phyloP scores from a whole-genome alignment of 1,140 invertebrate species.

The Drosophila parabipectinata region DNA sequence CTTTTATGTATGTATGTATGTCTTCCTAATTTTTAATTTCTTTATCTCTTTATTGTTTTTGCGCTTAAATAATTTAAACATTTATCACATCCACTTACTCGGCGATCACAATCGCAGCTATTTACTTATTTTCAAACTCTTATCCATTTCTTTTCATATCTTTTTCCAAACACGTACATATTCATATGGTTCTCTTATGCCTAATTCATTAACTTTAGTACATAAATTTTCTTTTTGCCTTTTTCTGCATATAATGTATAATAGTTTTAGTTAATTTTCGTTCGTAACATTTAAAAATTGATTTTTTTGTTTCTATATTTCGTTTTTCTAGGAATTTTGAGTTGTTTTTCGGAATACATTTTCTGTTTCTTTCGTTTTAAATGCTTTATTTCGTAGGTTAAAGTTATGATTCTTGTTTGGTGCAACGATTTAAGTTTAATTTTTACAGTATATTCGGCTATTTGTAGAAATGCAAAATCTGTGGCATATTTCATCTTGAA shows the following conservation, averaged over 20 bases:
- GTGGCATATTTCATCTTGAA: constrained; percentile 45
- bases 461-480: constrained; percentile 30
- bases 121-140: constrained; percentile 56
- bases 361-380: constrained; percentile 30
- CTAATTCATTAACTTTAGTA: constrained; percentile 57
- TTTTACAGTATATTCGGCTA: constrained; percentile 44
- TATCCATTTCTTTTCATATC: neutral
- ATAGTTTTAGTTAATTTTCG: constrained; percentile 50
- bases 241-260: constrained; percentile 34
- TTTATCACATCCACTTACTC: constrained; percentile 84
- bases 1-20: constrained; percentile 10
- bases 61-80: constrained; percentile 82
- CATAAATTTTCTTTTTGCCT: constrained; percentile 43
- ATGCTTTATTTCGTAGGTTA: constrained; percentile 44
- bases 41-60: constrained; percentile 63
- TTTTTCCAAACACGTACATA: constrained; percentile 50
- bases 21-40: constrained; percentile 63
- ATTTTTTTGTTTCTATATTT: constrained; percentile 6
- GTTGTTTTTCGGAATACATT: constrained; percentile 72
- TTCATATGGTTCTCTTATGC: constrained; percentile 47
- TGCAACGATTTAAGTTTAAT: constrained; percentile 11
- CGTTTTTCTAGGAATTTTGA: constrained; percentile 71
- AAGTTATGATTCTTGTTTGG: constrained; percentile 26
- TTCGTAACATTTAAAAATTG: constrained; percentile 56
- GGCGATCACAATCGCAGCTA: constrained; percentile 76